Evolutionary conservation across 2,113 vertebrate species (phyloP).

Genomic region (Malurus elegans): DNA sequence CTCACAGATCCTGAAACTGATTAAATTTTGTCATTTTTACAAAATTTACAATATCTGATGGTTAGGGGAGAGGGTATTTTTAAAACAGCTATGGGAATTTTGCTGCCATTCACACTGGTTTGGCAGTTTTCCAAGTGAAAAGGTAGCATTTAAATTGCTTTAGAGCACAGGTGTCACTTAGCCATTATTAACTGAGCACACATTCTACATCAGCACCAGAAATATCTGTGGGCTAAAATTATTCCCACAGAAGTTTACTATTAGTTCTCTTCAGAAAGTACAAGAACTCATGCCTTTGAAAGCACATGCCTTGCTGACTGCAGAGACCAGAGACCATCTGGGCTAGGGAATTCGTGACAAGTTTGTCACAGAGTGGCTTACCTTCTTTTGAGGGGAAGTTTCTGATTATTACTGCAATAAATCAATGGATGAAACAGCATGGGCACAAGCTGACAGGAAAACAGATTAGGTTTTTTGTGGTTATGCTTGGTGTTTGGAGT

Average conservation of each 20-base stretch:
- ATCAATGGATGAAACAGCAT: background rate
- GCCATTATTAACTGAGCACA: background rate
- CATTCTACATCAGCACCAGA: background rate
- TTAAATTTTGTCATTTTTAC: background rate
- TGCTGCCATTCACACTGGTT: background rate
- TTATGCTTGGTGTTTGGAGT: background rate
- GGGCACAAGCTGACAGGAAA: background rate
- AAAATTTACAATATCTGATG: background rate
- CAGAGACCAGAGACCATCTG: background rate
- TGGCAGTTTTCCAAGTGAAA: background rate
- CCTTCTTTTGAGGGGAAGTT: background rate
- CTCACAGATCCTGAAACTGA: background rate
- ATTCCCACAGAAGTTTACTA: background rate
- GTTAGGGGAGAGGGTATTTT: background rate
- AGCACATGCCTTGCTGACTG: background rate
- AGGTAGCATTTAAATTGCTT: background rate
- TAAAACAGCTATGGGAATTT: background rate
- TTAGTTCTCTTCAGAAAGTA: background rate
- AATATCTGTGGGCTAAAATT: background rate
- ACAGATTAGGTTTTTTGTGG: background rate
- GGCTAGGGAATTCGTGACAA: background rate
- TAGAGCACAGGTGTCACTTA: background rate
- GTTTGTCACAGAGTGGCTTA: background rate
- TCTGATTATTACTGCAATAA: background rate
- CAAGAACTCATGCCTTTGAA: background rate